Evolutionary conservation across 2,113 vertebrate genomes (phyloP).

Genomic region (Baryphthengus martii): DNA sequence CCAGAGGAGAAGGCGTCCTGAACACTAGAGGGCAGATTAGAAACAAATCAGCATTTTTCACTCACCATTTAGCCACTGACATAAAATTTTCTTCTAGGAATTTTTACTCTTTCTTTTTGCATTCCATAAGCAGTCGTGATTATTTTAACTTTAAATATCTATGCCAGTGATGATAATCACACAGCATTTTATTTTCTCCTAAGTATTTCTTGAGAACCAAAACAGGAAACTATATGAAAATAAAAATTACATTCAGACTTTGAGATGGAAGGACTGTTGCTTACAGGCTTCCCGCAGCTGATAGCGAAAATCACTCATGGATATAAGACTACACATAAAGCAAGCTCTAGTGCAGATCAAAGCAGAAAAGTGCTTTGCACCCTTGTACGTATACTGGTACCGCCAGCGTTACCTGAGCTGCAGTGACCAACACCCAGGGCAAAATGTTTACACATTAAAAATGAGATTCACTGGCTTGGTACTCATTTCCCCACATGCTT

Average conservation of each 20-base stretch:
- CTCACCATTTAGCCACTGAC: neutral
- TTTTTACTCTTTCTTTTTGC: neutral
- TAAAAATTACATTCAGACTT: neutral
- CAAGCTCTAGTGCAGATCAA: neutral
- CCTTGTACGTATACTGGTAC: accelerated
- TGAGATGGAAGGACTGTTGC: neutral
- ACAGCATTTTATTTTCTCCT: neutral
- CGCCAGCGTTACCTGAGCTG: neutral
- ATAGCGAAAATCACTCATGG: neutral
- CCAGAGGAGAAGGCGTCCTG: neutral
- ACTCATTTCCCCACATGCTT: neutral
- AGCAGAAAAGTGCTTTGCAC: neutral
- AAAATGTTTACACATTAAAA: neutral
- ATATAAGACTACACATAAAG: neutral
- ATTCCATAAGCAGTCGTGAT: neutral
- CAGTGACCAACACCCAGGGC: neutral
- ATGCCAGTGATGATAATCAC: neutral
- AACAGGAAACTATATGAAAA: neutral
- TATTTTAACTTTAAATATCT: neutral
- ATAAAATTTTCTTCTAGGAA: neutral
- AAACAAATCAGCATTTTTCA: neutral
- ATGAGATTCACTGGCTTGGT: neutral
- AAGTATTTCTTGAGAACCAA: neutral
- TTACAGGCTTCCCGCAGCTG: neutral
- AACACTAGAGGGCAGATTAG: slow-evolving; percentile 34